Percentiles rank a stretch among this genome's conserved stretches.
These are phyloP conservation scores for Luperina nickerlii DNA, from an alignment of 2,888 invertebrate species.

Conservation along the genomic window DNA sequence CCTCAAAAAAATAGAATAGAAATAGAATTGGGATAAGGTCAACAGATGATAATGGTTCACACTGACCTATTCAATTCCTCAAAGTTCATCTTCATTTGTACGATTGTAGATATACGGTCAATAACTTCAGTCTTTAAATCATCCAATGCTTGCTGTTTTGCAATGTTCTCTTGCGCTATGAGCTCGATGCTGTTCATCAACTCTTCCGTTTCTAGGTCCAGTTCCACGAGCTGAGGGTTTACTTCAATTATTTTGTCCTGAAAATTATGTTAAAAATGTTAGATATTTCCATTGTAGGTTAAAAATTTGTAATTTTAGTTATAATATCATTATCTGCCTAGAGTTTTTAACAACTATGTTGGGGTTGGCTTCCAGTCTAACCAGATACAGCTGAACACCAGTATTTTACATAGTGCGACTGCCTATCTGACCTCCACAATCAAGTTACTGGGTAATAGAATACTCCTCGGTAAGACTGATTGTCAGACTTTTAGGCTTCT, in stretches of 20 bases:
- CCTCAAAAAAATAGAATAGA: too few species aligned
- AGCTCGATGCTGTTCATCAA: constrained; percentile 93
- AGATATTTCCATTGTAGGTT: background rate
- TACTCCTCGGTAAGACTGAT: too few species aligned
- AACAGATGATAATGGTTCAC: background rate
- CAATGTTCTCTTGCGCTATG: constrained; percentile 92
- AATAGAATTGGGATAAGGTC: too few species aligned
- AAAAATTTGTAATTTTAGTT: background rate
- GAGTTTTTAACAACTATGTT: too few species aligned
- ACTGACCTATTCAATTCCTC: constrained; percentile 90
- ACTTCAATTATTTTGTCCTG: constrained; percentile 93
- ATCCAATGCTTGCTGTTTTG: constrained; percentile 91
- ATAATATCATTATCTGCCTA: too few species aligned
- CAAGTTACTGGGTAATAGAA: too few species aligned
- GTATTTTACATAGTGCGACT: too few species aligned
- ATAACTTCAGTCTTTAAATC: constrained; percentile 91
- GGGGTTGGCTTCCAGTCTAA: too few species aligned
- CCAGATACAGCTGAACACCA: too few species aligned
- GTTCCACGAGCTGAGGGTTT: constrained; percentile 92
- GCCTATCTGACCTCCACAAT: too few species aligned
- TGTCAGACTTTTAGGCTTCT: too few species aligned
- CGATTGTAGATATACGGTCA: constrained; percentile 92
- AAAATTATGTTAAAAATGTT: constrained; percentile 48
- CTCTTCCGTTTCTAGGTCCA: constrained; percentile 93
- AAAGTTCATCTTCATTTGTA: constrained; percentile 92